Evolutionary conservation across 2,888 invertebrate genomes (phyloP).

Genomic region (Napeogenes inachia): DNA sequence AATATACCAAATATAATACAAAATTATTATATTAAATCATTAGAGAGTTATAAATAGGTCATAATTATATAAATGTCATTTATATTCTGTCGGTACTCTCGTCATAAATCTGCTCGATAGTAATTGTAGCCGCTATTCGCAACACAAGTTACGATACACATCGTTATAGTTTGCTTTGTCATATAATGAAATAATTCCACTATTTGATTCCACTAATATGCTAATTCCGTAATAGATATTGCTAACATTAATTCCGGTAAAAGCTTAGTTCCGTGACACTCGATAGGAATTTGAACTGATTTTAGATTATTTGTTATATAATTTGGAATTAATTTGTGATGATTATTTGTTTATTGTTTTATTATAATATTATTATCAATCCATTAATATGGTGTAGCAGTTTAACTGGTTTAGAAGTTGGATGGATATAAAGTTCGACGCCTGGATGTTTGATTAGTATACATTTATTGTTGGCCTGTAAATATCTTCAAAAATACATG

Average conservation of each 20-base stretch:
- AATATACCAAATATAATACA: too few species aligned
- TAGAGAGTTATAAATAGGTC: constrained; percentile 6
- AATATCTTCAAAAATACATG: too few species aligned
- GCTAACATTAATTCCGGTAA: neutral
- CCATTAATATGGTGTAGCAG: too few species aligned
- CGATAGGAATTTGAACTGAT: neutral
- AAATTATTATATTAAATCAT: too few species aligned
- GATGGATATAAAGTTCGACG: too few species aligned
- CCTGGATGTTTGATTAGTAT: too few species aligned
- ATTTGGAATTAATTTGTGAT: too few species aligned
- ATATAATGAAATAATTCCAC: constrained; percentile 10
- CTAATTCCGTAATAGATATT: constrained; percentile 15
- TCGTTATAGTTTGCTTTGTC: constrained; percentile 13
- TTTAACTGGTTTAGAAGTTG: too few species aligned
- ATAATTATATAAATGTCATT: constrained; percentile 44
- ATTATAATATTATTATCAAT: too few species aligned
- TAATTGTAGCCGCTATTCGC: constrained; percentile 69
- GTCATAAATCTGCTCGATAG: constrained; percentile 70
- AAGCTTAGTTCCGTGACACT: neutral
- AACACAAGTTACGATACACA: constrained; percentile 44
- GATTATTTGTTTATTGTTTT: too few species aligned
- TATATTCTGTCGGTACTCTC: constrained; percentile 66
- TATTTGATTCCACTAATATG: constrained; percentile 13
- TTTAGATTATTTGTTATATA: too few species aligned
- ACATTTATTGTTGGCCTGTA: too few species aligned